A percentile compares a stretch with the other conserved stretches of the same genome.
Evolutionary conservation across 1,140 invertebrate genomes (phyloP).

Genomic region (Coenobita brevimanus): DNA sequence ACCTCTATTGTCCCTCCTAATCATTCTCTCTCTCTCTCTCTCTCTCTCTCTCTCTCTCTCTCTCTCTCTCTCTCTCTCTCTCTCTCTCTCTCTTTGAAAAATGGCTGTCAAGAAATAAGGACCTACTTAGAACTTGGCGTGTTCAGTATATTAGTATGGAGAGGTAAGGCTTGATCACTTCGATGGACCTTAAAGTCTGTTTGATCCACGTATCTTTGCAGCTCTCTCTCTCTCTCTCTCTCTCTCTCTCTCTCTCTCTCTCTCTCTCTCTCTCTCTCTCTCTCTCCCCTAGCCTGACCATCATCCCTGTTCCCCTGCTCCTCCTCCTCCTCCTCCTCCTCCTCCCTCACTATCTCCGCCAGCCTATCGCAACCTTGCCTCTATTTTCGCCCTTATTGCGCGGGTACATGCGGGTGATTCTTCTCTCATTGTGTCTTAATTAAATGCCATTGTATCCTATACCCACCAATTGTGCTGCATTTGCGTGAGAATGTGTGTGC

Average conservation of each 20-base stretch:
- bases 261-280: constrained; percentile 27
- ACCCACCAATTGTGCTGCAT: constrained; percentile 39
- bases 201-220: no score
- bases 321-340: background rate
- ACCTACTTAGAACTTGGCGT: no score
- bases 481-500: constrained; percentile 26
- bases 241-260: background rate
- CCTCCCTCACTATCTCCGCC: background rate
- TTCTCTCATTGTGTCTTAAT: constrained; percentile 50
- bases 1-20: background rate
- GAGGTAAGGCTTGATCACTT: no score
- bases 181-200: no score
- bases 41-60: background rate
- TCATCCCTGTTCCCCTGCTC: no score
- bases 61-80: constrained; percentile 12
- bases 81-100: constrained; percentile 26
- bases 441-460: constrained; percentile 43
- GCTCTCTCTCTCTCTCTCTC: no score
- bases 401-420: constrained; percentile 35
- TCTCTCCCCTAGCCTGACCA: background rate
- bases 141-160: no score
- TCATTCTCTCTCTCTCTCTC: background rate
- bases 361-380: background rate
- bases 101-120: no score
- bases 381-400: constrained; percentile 3